These are phyloP conservation scores for Eunapius fragilis DNA, from an alignment of 37 sponge, comb jelly and placozoan species.

Conservation along the genomic window DNA sequence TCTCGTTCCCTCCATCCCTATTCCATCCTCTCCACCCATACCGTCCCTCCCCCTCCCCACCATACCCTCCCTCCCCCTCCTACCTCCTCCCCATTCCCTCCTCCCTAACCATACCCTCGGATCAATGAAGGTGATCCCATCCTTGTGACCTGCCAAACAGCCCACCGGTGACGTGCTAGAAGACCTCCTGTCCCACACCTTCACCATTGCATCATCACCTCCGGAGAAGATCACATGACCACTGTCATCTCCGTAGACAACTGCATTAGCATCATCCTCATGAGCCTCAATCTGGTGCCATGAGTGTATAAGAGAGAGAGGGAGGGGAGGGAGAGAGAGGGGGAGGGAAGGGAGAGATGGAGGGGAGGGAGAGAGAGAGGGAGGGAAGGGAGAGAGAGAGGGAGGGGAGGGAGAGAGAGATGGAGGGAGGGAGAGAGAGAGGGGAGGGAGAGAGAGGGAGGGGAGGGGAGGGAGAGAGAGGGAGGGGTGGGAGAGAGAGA, in stretches of 20 bases:
- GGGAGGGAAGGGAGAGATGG: not conserved
- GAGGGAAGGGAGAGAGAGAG: not conserved
- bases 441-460: no score
- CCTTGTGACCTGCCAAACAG: constrained; percentile 84
- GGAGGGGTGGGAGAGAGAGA: not conserved
- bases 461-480: not conserved
- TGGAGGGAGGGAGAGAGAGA: not conserved
- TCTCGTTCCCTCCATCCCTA: no score
- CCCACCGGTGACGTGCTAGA: constrained; percentile 79
- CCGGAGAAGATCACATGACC: constrained; percentile 77
- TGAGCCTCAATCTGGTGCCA: constrained; percentile 70
- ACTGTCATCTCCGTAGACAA: constrained; percentile 52
- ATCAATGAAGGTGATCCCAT: constrained; percentile 87
- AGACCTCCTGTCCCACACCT: constrained; percentile 87
- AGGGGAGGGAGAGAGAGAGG: not conserved
- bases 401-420: not conserved
- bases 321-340: not conserved
- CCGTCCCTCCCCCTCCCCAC: not conserved
- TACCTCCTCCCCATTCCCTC: no score
- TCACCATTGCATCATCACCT: constrained; percentile 65
- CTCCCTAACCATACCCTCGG: constrained; percentile 49
- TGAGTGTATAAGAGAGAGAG: not conserved
- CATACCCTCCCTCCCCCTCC: no score
- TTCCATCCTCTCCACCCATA: no score
- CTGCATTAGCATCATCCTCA: constrained; percentile 79